These are phyloP conservation scores for Lasioglossum oenotherae DNA, from an alignment of 2,888 invertebrate genomes.

Conservation along the genomic window DNA sequence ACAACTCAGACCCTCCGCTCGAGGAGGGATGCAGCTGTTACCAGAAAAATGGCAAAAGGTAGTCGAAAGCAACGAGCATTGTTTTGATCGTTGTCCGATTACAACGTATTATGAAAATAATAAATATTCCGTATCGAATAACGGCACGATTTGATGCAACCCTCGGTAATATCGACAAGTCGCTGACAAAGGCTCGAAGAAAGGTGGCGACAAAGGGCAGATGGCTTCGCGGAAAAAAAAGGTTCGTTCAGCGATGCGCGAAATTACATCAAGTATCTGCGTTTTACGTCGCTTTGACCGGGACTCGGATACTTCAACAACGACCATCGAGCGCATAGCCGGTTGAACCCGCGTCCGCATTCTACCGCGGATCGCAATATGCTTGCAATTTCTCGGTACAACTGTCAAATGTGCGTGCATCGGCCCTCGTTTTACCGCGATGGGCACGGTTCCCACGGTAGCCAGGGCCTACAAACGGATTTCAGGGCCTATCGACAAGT, in stretches of 20 bases:
- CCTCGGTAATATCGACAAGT: constrained; percentile 36
- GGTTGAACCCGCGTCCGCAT: constrained; percentile 34
- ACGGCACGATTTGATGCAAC: background rate
- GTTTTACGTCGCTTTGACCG: constrained; percentile 60
- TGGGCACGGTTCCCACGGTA: background rate
- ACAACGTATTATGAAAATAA: background rate
- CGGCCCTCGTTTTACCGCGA: background rate
- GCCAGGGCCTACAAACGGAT: background rate
- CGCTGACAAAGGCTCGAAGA: constrained; percentile 5
- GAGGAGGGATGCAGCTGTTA: background rate
- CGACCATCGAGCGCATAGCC: constrained; percentile 49
- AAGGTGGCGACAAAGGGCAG: constrained; percentile 39
- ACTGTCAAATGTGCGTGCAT: constrained; percentile 34
- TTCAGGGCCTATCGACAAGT: background rate
- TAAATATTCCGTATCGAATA: background rate
- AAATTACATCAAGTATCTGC: constrained; percentile 58
- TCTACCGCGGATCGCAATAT: constrained; percentile 27
- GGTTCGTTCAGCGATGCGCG: constrained; percentile 43
- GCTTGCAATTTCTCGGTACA: constrained; percentile 47
- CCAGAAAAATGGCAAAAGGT: background rate
- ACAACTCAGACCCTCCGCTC: background rate
- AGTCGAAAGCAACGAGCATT: background rate
- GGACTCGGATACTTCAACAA: constrained; percentile 51
- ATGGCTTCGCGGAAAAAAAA: constrained; percentile 32
- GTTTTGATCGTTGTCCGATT: background rate